Evolutionary conservation across 2,113 vertebrate species (phyloP), one percentile per base, ranked within the genome.

Genomic region (Nothocercus nigrocapillus): DNA sequence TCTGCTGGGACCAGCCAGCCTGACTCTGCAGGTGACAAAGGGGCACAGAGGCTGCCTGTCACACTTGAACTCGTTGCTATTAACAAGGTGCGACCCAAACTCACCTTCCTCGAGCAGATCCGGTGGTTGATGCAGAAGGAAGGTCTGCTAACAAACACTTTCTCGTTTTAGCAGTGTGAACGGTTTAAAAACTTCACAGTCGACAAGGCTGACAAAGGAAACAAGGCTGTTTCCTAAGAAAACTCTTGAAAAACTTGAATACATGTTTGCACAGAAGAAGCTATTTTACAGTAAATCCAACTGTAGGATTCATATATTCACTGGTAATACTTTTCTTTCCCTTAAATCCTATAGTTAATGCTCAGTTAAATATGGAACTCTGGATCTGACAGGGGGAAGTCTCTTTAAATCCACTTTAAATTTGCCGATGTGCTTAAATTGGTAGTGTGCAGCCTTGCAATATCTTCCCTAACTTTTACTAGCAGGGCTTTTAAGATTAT

Each of bases 51-150:
- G 59, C 49, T 87, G 86, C 9, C 77, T 94, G 93, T 45, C 79
- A 70, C 0, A 5, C 75, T 80, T 79, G 19, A 7, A 67, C 34
- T 3, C 42, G 59, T 49, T 75, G 30, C n/a, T 88, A 38, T 42
- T 51, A 85, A 85, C 82, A 85, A 70, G 67, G 82, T 42, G 85
- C 66, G 90, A 89, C 91, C 91, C 49, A 67, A 88, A 38, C 72
- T 85, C 84, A 77, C 59, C 70, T 91, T 72, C 64, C 2, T 1
- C 6, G 10, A 1, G 34, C 70, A 80, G 63, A 72, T n/a, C 30
- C 58, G 30, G 67, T 0, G 1, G 32, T 10, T 67, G 85, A n/a
- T 4, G 9, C 0, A 2, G 49, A 77, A 85, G 30, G 49, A 87
- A 89, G 45, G 27, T 69, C 18, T 63, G 22, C n/a, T 40, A 28